Percentiles rank a stretch among this genome's conserved stretches.
phyloP scores from a whole-genome alignment of 1,140 invertebrate genomes.

The Euura saliciscinereae region DNA sequence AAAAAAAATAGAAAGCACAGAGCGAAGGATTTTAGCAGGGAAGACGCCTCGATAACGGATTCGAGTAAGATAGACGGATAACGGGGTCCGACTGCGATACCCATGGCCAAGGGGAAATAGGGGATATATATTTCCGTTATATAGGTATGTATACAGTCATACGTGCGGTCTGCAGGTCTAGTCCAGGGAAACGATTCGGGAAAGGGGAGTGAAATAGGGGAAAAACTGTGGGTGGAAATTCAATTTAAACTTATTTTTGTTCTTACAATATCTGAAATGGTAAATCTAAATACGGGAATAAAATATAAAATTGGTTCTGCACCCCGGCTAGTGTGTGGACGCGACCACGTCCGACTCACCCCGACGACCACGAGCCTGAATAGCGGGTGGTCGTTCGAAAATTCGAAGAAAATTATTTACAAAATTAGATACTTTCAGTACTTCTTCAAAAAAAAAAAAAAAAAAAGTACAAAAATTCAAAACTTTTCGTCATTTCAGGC shows the following conservation, averaged over 20 bases:
- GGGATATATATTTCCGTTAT: no score
- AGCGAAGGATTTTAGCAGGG: neutral
- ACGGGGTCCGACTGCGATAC: neutral
- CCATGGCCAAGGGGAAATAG: neutral
- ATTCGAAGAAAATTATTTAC: neutral
- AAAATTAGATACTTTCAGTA: no score
- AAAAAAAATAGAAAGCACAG: no score
- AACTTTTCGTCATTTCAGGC: no score
- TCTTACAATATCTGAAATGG: slow-evolving; percentile 48
- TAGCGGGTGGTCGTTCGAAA: neutral
- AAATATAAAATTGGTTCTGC: slow-evolving; percentile 51
- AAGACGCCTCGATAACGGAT: neutral
- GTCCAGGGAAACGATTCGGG: neutral
- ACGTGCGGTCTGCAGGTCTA: no score
- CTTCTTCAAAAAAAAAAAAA: no score
- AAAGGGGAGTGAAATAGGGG: neutral
- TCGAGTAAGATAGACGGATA: neutral
- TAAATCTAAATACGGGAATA: slow-evolving; percentile 52
- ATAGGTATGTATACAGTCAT: no score
- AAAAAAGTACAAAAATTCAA: no score
- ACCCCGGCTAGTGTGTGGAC: no score
- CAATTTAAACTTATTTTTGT: slow-evolving; percentile 56
- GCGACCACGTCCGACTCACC: no score
- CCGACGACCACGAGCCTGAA: neutral
- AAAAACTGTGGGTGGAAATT: slow-evolving; percentile 33